Evolutionary conservation across 1,140 invertebrate genomes (phyloP), one percentile per base, ranked within the genome.

Genomic region (Macrobrachium rosenbergii): DNA sequence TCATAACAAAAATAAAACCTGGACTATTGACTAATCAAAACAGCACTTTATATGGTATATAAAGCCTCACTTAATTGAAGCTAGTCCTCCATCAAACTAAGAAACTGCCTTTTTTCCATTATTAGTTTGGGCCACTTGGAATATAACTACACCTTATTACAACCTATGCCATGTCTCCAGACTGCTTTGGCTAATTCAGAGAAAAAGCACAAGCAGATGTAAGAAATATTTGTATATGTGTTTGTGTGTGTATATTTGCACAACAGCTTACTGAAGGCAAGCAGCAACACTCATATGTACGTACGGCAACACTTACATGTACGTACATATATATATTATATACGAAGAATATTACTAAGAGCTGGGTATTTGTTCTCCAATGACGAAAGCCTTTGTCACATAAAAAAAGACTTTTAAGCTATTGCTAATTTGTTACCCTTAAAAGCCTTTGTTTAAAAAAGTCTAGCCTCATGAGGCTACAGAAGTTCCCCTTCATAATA

Each of bases 181-280:
- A 52, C 52, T 52, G 52, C 52, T 52, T 52, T 52, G 52, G 52
- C 52, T 52, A 52, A 10, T 52, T 52, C 16, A 28, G 21, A 62
- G 28, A 72, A 62, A 77, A 84, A 58, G 77, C 72, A 59, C 73
- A 83, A 83, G 28, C 43, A 60, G 76, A 67, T 52, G 37, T 59
- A 75, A 75, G 75, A 83, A 80, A 43, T 63, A 43, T 84, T 77
- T 84, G 73, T 77, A 75, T 75, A 77, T 58, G 76, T 76, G 83
- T 63, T 67, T 67, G 45, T 84, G 83, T 84, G 83, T 84, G 72
- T 76, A 83, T 69, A 78, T 79, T 63, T 76, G 60, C 64, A 83
- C 85, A 87, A 80, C 77, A 87, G 78, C 85, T 81, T 75, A 87
- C 85, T 82, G 78, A 75, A 87, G 85, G 85, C 85, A 81, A 87